Percentiles rank a stretch among this genome's conserved stretches.
These are phyloP conservation scores for Melanotaenia nigrans DNA, from an alignment of 2,797 vertebrate species.

Conservation along the genomic window DNA sequence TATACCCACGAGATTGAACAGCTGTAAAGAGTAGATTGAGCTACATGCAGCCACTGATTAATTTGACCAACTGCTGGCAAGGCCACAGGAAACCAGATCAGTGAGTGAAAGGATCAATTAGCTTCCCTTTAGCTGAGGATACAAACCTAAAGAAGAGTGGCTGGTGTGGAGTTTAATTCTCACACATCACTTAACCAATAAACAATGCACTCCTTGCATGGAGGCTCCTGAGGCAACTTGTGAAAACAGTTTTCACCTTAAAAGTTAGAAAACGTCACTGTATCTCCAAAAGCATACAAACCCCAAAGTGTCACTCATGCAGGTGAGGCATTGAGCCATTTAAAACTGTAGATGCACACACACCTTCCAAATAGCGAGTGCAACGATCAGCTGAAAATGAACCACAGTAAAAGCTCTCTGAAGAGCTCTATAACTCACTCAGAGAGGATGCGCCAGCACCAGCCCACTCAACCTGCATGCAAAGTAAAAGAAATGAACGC, in stretches of 20 bases:
- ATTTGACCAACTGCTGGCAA: conserved; percentile 2
- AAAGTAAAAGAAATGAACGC: conserved; percentile 78
- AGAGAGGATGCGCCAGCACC: conserved; percentile 61
- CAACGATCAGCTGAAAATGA: conserved; percentile 50
- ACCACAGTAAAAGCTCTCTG: conserved; percentile 42
- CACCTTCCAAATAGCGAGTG: conserved; percentile 35
- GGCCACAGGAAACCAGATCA: not conserved
- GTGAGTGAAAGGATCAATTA: conserved; percentile 26
- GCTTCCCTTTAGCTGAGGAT: conserved; percentile 7
- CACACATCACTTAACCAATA: conserved; percentile 10
- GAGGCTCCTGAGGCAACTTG: conserved; percentile 28
- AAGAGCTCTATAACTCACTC: conserved; percentile 63
- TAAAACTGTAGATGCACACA: conserved; percentile 42
- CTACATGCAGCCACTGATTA: conserved; percentile 2
- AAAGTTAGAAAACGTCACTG: conserved; percentile 45
- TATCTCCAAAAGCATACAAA: conserved; percentile 53
- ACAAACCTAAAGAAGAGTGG: not conserved
- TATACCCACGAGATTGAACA: not conserved
- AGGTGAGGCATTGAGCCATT: conserved; percentile 45
- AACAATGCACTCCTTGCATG: conserved; percentile 12
- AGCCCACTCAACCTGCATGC: conserved; percentile 79
- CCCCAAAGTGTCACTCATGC: conserved; percentile 56
- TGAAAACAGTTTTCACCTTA: conserved; percentile 7
- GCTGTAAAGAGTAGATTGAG: conserved; percentile 10
- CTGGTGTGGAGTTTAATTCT: conserved; percentile 14